Evolutionary conservation across 2,888 invertebrate genomes (phyloP).

Genomic region (Sarcophaga subvicina): DNA sequence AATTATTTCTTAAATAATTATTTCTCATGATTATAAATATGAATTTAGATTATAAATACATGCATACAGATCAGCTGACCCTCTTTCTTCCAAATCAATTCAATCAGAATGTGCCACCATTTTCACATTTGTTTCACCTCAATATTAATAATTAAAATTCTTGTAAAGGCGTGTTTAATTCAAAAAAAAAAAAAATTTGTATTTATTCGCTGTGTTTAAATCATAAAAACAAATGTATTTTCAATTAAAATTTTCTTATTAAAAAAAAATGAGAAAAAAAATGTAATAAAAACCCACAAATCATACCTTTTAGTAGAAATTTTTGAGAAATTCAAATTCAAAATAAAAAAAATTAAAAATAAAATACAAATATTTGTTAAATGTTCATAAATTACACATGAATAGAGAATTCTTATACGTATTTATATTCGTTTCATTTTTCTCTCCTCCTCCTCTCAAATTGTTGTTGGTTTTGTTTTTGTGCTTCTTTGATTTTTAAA

Average conservation of each 20-base stretch:
- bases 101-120: background rate
- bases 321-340: background rate
- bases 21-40: background rate
- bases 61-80: background rate
- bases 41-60: too few relatives aligned
- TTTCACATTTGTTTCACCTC: background rate
- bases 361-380: conserved; percentile 36
- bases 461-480: conserved; percentile 61
- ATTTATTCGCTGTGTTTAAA: background rate
- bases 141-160: background rate
- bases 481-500: conserved; percentile 74
- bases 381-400: conserved; percentile 55
- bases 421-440: conserved; percentile 77
- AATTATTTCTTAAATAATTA: background rate
- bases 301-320: background rate
- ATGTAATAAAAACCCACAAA: conserved; percentile 1
- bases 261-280: background rate
- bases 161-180: background rate
- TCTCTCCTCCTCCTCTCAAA: background rate
- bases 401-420: conserved; percentile 70
- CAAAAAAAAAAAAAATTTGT: too few relatives aligned
- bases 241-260: conserved; percentile 20
- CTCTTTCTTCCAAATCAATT: background rate
- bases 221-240: conserved; percentile 23
- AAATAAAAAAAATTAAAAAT: background rate